These are phyloP conservation scores for Cuniculus paca DNA, from an alignment of 2,797 vertebrate genomes.

Conservation along the genomic window DNA sequence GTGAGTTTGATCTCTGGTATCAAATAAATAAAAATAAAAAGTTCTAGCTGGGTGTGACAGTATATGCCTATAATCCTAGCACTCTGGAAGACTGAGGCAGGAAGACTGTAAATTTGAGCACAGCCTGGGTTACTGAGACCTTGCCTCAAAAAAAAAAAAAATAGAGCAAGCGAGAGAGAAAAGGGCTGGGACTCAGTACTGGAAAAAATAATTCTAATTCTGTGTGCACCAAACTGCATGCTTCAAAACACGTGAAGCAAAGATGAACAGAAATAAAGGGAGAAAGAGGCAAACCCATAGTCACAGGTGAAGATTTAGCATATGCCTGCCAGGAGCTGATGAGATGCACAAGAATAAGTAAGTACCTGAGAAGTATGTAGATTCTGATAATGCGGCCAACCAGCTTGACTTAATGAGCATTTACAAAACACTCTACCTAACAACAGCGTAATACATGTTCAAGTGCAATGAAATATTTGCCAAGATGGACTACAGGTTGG, in stretches of 20 bases:
- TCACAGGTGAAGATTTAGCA: neutral
- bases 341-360: neutral
- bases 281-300: conserved; percentile 1
- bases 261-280: neutral
- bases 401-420: neutral
- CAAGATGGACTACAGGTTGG: neutral
- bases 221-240: neutral
- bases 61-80: neutral
- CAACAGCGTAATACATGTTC: neutral
- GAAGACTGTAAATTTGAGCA: neutral
- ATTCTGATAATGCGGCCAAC: neutral
- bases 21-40: too few relatives aligned
- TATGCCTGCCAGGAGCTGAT: neutral
- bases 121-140: neutral
- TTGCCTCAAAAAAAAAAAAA: too few relatives aligned
- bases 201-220: neutral
- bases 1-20: too few relatives aligned
- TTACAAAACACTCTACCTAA: neutral
- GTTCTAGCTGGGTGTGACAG: neutral
- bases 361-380: neutral
- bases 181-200: neutral
- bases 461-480: neutral
- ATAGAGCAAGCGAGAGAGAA: neutral
- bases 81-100: neutral
- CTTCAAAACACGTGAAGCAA: neutral